Evolutionary conservation across 1,140 invertebrate genomes (phyloP), one percentile per base, ranked within the genome.

Genomic region (Euwallacea similis): DNA sequence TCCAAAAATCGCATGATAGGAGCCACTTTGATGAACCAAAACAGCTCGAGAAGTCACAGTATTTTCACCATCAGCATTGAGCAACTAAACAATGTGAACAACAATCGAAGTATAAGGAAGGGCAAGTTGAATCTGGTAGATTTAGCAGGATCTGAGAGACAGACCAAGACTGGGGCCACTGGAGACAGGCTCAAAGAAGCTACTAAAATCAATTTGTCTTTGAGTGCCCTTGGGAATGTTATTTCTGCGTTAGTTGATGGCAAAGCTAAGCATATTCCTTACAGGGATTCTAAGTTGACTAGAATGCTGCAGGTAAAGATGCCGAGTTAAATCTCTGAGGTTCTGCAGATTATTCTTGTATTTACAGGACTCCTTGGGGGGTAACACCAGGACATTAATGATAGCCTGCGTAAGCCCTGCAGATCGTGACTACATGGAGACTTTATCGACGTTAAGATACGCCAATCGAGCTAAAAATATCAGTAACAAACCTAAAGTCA

Each of bases 361-460:
- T 61, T 69, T 77, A 64, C 72, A 89, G 90, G 93, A 95, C 81
- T 97, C 94, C n/a, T 82, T 98, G 0, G 96, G 95, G 7, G 95
- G 95, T 0, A 98, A 98, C 80, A 95, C 95, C 0, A 93, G 95
- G 79, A 98, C 96, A 0, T 80, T 97, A 41, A 98, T 98, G 95
- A 91, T 98, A 42, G 95, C 95, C 0, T 97, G 95, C 78, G 85
- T 98, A 0, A 95, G 93, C 47, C 95, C 95, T 0, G 92, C 93
- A 7, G 89, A 93, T 76, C 90, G 91, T 75, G 96, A 97, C 79
- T 95, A 91, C 72, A 94, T 97, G 73, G 96, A 98, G 82, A 95
- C 95, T 0, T 79, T 97, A 7, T 93, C 91, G 10, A 98, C 95
- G 0, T 81, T 98, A 6, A 85, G 93, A 66, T 95, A 92, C 80